phyloP scores from a whole-genome alignment of 2,113 vertebrate species.

The Lichenostomus cassidix region DNA sequence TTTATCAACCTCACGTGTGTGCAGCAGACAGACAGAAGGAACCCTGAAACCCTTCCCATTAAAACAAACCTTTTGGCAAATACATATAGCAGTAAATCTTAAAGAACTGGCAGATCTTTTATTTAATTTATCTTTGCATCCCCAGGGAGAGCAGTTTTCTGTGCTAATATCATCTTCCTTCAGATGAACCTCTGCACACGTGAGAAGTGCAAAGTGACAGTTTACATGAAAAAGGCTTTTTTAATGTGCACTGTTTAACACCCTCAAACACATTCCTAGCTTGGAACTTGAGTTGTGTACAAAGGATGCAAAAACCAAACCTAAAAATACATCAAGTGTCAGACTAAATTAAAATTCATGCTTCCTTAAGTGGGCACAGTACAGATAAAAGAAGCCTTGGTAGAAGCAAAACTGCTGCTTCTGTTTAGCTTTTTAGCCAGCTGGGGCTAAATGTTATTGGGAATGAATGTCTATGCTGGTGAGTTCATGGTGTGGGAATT shows the following conservation, averaged over 20 bases:
- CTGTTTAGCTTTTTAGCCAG: background rate
- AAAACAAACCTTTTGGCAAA: background rate
- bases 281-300: background rate
- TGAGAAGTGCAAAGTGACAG: background rate
- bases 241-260: background rate
- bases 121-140: background rate
- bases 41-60: background rate
- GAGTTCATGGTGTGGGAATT: background rate
- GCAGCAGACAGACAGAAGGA: background rate
- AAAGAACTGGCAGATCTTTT: background rate
- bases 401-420: background rate
- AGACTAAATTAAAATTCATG: slow-evolving; percentile 40
- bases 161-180: background rate
- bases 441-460: background rate
- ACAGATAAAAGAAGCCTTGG: background rate
- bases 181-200: background rate
- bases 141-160: background rate
- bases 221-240: background rate
- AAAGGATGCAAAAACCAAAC: background rate
- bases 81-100: background rate
- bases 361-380: background rate
- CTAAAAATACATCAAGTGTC: slow-evolving; percentile 29
- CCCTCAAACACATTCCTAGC: background rate
- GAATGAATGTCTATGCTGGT: background rate
- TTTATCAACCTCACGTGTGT: background rate